Evolutionary conservation across 92 coral and sea anemone genomes (phyloP), one percentile per base, ranked within the genome.

Genomic region (Pocillopora grandis): DNA sequence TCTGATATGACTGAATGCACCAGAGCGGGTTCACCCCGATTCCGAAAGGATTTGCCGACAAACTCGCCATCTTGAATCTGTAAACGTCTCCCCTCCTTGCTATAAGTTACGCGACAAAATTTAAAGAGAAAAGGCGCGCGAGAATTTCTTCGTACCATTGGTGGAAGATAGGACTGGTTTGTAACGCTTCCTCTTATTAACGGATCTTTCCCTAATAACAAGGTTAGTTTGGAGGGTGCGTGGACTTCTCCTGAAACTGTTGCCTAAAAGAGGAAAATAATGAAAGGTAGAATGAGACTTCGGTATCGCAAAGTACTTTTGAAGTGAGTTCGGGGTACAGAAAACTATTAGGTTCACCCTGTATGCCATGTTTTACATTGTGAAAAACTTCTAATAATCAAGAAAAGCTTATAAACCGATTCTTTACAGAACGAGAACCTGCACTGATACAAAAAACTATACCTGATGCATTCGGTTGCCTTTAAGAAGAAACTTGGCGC

Each of bases 101-200:
- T 87, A 80, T 89, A 89, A 36, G 75, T 73, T 8, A 89, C 87
- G 12, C 90, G 92, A 63, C 92, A 85, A 33, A 81, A 80, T 21
- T 84, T 89, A 76, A 89, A 89, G 56, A 89, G 67, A 56, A 89
- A 80, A 10, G 92, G 90, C 15, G 92, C 92, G 58, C 88, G 89
- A 14, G 84, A 85, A 21, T 58, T 27, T 60, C 88, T 59, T 16
- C 14, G 35, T 0, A 85, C 84, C 70, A 76, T 79, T 0, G 71
- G 36, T 12, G 71, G 84, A 76, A 37, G 76, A 63, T 66, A 75
- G 8, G 42, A 16, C 21, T 8, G 18, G 14, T 48, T 58, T 31
- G 48, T 59, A 10, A 68, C 60, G 5, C 58, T 68, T 59, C 61
- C 84, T 23, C 4, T 59, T 10, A 59, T 0, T 61, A 83, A 66